Base-by-base conservation (phyloP, 1,140 invertebrate genomes). In the Drosophila kikkawai region DNA sequence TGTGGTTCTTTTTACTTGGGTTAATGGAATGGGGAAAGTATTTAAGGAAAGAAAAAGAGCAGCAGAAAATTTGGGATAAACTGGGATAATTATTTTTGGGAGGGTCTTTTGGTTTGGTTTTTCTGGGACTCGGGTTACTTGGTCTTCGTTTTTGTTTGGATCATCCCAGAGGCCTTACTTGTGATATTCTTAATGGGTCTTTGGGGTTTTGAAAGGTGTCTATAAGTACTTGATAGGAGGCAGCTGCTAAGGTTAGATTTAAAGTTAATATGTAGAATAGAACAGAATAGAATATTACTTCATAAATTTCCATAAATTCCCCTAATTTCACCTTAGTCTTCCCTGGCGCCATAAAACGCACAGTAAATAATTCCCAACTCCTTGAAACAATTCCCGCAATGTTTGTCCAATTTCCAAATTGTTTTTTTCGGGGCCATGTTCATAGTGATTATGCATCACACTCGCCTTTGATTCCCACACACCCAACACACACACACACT, bases 371-470 rank as follows among this genome's bases (percentile, higher is more conserved):
- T 37, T 29, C 7, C 7, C 36, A 39, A 19, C 15, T 1, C 2
- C 13, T 37, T 29, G 15, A 11, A 51, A 11, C 42, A 41, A 32
- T 39, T 29, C 37, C 39, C 36, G 22, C 47, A 63, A 13, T 32
- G 39, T 50, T 39, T 82, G 64, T 11, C 69, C 80, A 82, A 82
- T 78, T 80, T 66, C 44, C 26, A 42, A 77, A 75, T 60, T 65
- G 61, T 65, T 75, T 50, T 63, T 39, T 65, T 22, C n/a, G n/a
- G 39, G 53, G 64, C 58, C 64, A 45, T 50, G 71, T 80, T 61
- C 73, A 47, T 65, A 66, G 56, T 73, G 67, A 77, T 84, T 83
- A 75, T 65, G 47, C 64, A 76, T 77, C 64, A 75, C 59, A 65
- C 41, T 50, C 63, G 41, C 26, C 51, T 57, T 53, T 44, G 34